Evolutionary conservation across 2,888 invertebrate genomes (phyloP), one percentile per base, ranked within the genome.

Genomic region (Crioceris asparagi): DNA sequence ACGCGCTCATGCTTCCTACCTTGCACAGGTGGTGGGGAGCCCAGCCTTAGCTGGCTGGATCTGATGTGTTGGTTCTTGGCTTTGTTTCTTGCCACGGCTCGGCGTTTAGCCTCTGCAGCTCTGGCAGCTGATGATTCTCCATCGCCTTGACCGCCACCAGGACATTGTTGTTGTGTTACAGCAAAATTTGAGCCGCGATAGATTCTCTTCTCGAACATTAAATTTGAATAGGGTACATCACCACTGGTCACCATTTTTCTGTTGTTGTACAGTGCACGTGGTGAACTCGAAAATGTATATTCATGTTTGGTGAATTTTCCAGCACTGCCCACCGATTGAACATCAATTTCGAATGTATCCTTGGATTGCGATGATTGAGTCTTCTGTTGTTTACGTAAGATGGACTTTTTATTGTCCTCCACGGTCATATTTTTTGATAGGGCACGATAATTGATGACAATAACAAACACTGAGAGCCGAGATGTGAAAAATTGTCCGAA

Each of bases 151-250:
- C 12, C 45, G 45, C 51, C 47, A 44, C 48, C 49, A 37, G 49
- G 47, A 30, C 49, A 45, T 27, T 40, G 31, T 38, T 49, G 47
- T 21, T 57, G 68, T 39, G 56, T 69, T 34, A 77, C 75, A 34
- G 77, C 75, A 65, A 77, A 83, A 45, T 83, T 88, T 64, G 79
- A 84, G 50, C 91, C 92, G 51, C 91, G 76, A 52, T 83, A 77
- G 39, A 92, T 79, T 54, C 90, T 74, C 56, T 80, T 78, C 61
- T 93, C 92, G 66, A 79, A 84, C 90, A 91, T 92, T 59, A 92
- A 71, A 70, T 92, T 92, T 55, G 77, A 76, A 62, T 79, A 83
- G 7, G 74, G 70, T 53, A 48, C 59, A 57, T 50, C 61, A 59
- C 56, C 59, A 8, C 59, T 59, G 8, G 50, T 39, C 17, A 58